These are phyloP conservation scores for Oreotrochilus melanogaster DNA, from an alignment of 2,113 vertebrate genomes.

Conservation along the genomic window DNA sequence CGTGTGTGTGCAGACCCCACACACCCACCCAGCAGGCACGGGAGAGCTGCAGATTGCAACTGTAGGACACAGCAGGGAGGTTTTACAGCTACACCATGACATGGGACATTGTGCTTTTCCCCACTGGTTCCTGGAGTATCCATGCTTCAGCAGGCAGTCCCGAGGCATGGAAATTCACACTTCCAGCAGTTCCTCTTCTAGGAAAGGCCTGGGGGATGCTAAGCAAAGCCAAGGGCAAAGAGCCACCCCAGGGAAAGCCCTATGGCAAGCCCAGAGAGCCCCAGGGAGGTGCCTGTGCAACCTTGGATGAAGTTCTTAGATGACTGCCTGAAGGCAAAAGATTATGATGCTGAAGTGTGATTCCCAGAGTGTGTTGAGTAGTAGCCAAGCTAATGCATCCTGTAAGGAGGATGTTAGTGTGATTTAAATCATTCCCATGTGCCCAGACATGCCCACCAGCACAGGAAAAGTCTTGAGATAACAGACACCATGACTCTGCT, in stretches of 20 bases:
- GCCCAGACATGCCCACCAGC: rapidly evolving
- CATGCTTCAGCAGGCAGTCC: rapidly evolving
- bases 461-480: neutral
- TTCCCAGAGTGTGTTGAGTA: neutral
- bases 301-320: neutral
- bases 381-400: neutral
- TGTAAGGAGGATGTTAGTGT: neutral
- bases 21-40: neutral
- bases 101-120: neutral
- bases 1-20: neutral
- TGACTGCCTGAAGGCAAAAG: neutral
- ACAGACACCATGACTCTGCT: neutral
- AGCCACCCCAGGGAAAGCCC: neutral
- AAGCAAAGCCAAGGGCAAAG: neutral
- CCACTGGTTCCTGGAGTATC: neutral
- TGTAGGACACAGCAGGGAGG: neutral
- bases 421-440: neutral
- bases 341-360: neutral
- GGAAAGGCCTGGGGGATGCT: neutral
- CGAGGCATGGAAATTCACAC: neutral
- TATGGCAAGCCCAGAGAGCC: neutral
- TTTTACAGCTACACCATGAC: neutral
- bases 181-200: neutral
- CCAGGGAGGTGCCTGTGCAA: rapidly evolving
- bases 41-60: neutral